Base-by-base conservation (phyloP, 2,888 invertebrate species). In the Drosophila formosana region DNA sequence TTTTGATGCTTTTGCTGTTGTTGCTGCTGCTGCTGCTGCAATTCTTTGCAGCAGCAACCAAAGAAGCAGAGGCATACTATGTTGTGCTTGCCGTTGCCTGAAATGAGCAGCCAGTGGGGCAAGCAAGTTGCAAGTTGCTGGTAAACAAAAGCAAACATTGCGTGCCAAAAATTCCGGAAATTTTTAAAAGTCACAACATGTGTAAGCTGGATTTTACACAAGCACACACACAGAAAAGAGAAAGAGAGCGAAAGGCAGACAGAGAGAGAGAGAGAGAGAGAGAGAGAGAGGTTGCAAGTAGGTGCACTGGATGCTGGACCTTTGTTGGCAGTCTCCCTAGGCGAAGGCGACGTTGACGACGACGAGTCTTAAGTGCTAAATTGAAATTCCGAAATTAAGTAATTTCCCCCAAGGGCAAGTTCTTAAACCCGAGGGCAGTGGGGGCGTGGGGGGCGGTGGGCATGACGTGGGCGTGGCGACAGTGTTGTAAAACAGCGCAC, bases 131-230 rank as follows among this genome's bases (percentile, higher is more conserved):
- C 39, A 13, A 13, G 52, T 52, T 39, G 39, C 13, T 60, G 79
- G 79, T 86, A 88, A 90, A 82, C 78, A 89, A 87, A 81, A 69
- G 80, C 78, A 83, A 81, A 78, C 77, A 87, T 78, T 89, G 89
- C 90, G 88, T 90, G 89, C 83, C 83, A 78, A 82, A 85, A 90
- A 89, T 89, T 88, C 82, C 86, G 81, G 81, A 89, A 82, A 90
- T 90, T 89, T 88, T 83, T 75, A 82, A 75, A 82, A 88, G 87
- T 83, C 88, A 80, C 78, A 88, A 84, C 87, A 84, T 88, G 88
- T 88, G 82, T 84, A 88, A 82, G 88, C 78, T 71, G 73, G 65
- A 79, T 85, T 85, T 74, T 77, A 73, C 67, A 78, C 18, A 18
- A 18, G 18, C 18, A 18, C 18, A 18, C 78, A 60, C 64, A 71